phyloP scores from a whole-genome alignment of 2,113 vertebrate genomes.

The Notarius lentiginosus region DNA sequence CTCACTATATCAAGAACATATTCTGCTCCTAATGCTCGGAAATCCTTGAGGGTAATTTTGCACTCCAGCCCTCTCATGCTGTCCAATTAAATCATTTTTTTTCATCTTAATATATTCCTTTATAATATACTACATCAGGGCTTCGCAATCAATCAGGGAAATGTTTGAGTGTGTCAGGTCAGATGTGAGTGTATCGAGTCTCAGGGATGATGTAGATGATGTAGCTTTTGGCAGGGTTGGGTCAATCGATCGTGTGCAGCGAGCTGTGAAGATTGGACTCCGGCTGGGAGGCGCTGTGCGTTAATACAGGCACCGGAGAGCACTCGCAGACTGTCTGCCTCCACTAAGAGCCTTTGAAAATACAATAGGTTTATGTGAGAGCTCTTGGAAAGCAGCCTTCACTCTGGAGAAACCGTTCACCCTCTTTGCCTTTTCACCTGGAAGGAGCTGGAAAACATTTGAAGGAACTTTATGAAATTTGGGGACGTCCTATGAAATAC shows the following conservation, averaged over 20 bases:
- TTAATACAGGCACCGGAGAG: constrained; percentile 59
- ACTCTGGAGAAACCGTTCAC: not conserved
- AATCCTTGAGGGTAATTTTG: not conserved
- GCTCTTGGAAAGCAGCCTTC: not conserved
- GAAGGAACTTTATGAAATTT: no score
- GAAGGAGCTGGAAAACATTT: not conserved
- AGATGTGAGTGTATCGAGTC: not conserved
- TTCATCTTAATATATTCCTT: constrained; percentile 12
- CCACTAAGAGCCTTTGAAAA: not conserved
- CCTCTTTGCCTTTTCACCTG: not conserved
- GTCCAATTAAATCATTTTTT: not conserved
- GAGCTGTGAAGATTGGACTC: constrained; percentile 53
- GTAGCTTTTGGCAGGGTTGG: constrained; percentile 22
- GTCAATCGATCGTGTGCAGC: constrained; percentile 60
- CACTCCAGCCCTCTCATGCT: no score
- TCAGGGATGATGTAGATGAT: constrained; percentile 23
- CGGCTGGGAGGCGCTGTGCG: constrained; percentile 39
- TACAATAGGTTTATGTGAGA: not conserved
- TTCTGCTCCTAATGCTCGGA: not conserved
- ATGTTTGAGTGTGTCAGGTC: constrained; percentile 16
- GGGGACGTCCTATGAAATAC: no score
- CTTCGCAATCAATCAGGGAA: not conserved
- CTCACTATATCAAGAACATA: not conserved
- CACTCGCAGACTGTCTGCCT: constrained; percentile 7
- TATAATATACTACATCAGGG: not conserved